Evolutionary conservation across 1,140 invertebrate genomes (phyloP).

Genomic region (Eriosoma lanigerum): DNA sequence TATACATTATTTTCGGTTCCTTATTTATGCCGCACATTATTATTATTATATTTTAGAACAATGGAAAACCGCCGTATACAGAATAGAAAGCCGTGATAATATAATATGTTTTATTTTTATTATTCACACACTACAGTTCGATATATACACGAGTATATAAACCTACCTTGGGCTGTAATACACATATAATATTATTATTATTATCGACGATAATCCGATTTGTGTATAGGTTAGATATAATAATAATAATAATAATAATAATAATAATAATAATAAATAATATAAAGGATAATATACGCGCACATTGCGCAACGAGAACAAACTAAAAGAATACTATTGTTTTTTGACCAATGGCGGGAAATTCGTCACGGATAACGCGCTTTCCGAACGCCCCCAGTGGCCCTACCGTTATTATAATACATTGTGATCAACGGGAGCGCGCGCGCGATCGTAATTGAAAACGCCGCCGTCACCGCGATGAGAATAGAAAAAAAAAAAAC

Average conservation of each 20-base stretch:
- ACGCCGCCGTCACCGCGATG: not conserved
- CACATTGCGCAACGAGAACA: slow-evolving; percentile 5
- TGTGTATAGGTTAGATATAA: not conserved
- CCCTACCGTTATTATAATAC: not conserved
- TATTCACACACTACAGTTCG: slow-evolving; percentile 28
- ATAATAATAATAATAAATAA: too few species aligned
- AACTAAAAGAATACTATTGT: slow-evolving; percentile 22
- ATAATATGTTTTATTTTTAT: slow-evolving; percentile 20
- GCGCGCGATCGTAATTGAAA: not conserved
- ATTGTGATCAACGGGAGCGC: not conserved
- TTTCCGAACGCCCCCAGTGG: slow-evolving; percentile 29
- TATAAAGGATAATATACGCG: slow-evolving; percentile 2
- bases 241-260: not conserved
- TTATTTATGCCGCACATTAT: slow-evolving; percentile 18
- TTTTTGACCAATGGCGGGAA: slow-evolving; percentile 46
- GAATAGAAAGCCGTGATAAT: slow-evolving; percentile 39
- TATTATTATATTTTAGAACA: slow-evolving; percentile 43
- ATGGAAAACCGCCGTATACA: slow-evolving; percentile 18
- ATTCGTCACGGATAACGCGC: slow-evolving; percentile 44
- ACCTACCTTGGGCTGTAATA: slow-evolving; percentile 27
- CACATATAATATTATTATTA: slow-evolving; percentile 24
- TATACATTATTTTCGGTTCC: slow-evolving; percentile 25
- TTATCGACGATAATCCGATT: slow-evolving; percentile 29
- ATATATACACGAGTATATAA: slow-evolving; percentile 15
- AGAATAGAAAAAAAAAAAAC: too few species aligned